Percentiles rank a stretch among this genome's conserved stretches.
Evolutionary conservation across 2,888 invertebrate genomes (phyloP).

Genomic region (Rhagonycha lutea): DNA sequence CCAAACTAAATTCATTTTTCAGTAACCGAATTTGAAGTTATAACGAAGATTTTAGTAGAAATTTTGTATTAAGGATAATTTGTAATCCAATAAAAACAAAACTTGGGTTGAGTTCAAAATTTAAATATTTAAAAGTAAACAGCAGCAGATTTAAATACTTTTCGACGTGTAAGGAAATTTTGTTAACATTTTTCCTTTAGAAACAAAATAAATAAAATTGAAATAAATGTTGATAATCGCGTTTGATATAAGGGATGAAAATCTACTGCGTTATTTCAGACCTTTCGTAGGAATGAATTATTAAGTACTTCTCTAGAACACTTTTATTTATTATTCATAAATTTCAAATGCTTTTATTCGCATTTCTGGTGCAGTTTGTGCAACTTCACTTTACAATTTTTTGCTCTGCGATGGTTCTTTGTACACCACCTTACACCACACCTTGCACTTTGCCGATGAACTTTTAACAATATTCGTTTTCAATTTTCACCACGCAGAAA

Average conservation of each 20-base stretch:
- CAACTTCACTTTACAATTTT: slow-evolving; percentile 7
- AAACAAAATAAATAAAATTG: slow-evolving; percentile 14
- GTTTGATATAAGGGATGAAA: slow-evolving; percentile 28
- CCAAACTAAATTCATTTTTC: background rate
- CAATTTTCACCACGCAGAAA: background rate
- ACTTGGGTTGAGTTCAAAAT: background rate
- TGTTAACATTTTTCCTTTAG: background rate
- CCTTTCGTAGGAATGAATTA: slow-evolving; percentile 33
- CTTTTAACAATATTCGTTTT: background rate
- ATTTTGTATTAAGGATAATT: background rate
- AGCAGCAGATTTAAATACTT: background rate
- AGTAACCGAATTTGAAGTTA: background rate
- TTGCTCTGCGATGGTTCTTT: background rate
- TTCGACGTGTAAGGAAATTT: background rate
- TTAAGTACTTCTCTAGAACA: slow-evolving; percentile 26
- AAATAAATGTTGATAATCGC: slow-evolving; percentile 23
- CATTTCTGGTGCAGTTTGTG: slow-evolving; percentile 24
- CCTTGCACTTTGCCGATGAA: background rate
- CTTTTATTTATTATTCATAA: slow-evolving; percentile 32
- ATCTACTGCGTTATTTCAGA: slow-evolving; percentile 27
- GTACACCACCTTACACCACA: no score
- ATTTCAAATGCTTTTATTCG: slow-evolving; percentile 20
- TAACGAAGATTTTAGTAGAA: background rate
- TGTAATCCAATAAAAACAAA: background rate
- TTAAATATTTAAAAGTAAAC: background rate